phyloP scores from a whole-genome alignment of 2,113 vertebrate species.

The Etia nguti region DNA sequence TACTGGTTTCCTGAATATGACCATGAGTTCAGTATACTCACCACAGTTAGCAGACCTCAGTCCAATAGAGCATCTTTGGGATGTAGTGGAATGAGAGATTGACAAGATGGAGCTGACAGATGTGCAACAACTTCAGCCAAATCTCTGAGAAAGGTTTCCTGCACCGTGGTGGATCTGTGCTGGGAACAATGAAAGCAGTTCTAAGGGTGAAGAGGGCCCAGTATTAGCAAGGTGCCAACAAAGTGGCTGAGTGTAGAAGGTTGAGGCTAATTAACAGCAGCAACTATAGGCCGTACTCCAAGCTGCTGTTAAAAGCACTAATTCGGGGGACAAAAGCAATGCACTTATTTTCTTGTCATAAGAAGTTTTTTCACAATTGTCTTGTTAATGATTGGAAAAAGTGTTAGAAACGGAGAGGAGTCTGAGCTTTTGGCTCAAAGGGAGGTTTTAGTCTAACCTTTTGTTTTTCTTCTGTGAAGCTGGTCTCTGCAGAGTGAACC shows the following conservation, averaged over 20 bases:
- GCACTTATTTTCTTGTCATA: not conserved
- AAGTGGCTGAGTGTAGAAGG: not conserved
- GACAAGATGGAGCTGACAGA: not conserved
- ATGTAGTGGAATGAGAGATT: not conserved
- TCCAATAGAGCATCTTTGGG: not conserved
- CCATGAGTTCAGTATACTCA: not conserved
- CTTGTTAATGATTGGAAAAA: not conserved
- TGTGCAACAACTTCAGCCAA: not conserved
- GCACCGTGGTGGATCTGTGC: not conserved
- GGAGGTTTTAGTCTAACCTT: not conserved
- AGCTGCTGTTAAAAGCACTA: not conserved
- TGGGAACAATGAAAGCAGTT: not conserved
- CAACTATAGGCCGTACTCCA: not conserved
- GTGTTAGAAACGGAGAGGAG: not conserved
- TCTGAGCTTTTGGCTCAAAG: not conserved
- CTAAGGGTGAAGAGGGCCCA: rapidly evolving
- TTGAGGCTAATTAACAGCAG: not conserved
- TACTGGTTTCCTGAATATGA: not conserved
- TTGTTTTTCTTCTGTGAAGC: no score
- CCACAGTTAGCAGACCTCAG: not conserved
- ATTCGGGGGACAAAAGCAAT: not conserved
- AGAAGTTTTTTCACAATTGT: no score
- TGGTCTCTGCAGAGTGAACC: no score
- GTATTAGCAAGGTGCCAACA: not conserved
- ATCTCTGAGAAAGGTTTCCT: not conserved